Percentiles rank a stretch among this genome's conserved stretches.
These are phyloP conservation scores for Scolanthus callimorphus DNA, from an alignment of 92 coral and sea anemone species.

Conservation along the genomic window DNA sequence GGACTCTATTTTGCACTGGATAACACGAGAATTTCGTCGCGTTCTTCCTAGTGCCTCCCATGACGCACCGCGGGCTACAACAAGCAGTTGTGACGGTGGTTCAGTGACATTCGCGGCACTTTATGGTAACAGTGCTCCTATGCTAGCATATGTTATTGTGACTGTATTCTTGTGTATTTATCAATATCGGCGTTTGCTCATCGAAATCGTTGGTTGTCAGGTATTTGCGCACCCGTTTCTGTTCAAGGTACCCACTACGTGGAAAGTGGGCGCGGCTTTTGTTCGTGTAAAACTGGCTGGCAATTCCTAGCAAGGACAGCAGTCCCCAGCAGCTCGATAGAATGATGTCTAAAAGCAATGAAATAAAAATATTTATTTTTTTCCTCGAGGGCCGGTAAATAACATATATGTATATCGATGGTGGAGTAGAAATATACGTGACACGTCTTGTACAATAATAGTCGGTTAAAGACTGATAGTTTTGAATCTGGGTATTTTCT, in stretches of 20 bases:
- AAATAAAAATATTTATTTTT: neutral
- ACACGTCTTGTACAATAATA: no score
- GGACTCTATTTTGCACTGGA: no score
- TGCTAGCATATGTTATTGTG: constrained; percentile 31
- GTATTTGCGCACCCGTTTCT: constrained; percentile 45
- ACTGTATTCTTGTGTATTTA: constrained; percentile 30
- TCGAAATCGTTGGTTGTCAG: constrained; percentile 25
- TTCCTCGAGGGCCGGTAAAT: no score
- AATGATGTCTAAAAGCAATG: constrained; percentile 57
- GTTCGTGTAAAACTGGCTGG: constrained; percentile 43
- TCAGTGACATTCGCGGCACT: no score
- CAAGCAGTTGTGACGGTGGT: no score
- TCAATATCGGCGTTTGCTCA: constrained; percentile 59
- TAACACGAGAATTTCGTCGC: no score
- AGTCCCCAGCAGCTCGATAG: constrained; percentile 60
- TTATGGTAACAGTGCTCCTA: no score
- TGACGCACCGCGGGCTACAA: no score
- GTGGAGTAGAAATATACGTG: no score
- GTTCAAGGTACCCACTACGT: constrained; percentile 65
- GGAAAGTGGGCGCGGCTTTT: constrained; percentile 55
- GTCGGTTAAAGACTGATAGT: no score
- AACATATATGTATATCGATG: neutral
- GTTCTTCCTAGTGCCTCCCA: no score
- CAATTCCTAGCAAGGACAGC: constrained; percentile 60
- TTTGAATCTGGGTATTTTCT: no score